phyloP scores from a whole-genome alignment of 2,797 vertebrate species.

The Huso huso region DNA sequence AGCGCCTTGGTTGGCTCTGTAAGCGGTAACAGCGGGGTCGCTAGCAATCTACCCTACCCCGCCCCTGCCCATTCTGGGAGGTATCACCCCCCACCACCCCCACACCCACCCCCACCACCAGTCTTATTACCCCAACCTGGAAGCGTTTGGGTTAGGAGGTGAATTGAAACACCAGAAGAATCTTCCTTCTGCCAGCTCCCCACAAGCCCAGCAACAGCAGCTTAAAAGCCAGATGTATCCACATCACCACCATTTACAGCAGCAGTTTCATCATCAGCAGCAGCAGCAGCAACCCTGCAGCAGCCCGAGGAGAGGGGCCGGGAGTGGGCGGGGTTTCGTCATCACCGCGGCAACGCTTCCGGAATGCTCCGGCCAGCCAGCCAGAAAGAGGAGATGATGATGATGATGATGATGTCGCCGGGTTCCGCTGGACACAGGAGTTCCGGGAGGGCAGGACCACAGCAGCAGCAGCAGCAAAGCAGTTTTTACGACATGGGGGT shows the following conservation, averaged over 20 bases:
- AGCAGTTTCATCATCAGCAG: too few species aligned
- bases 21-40: too few species aligned
- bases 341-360: slow-evolving; percentile 32
- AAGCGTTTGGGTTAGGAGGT: slow-evolving; percentile 26
- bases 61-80: neutral
- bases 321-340: slow-evolving; percentile 47
- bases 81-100: neutral
- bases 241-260: too few species aligned
- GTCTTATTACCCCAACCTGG: slow-evolving; percentile 41
- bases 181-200: too few species aligned
- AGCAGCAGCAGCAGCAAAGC: slow-evolving; percentile 45
- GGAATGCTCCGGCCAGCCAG: neutral
- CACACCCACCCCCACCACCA: neutral
- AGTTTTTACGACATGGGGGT: slow-evolving; percentile 47
- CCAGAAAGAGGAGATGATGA: neutral
- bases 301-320: slow-evolving; percentile 8
- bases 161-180: too few species aligned
- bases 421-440: neutral
- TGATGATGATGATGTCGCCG: neutral
- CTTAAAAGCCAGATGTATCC: too few species aligned
- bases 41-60: neutral
- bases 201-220: too few species aligned
- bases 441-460: slow-evolving; percentile 36
- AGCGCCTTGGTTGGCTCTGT: too few species aligned
- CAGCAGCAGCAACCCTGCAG: too few species aligned